A percentile compares a stretch with the other conserved stretches of the same genome.
These are phyloP conservation scores for Galeopterus variegatus DNA, from an alignment of 2,113 vertebrate genomes.

Conservation along the genomic window DNA sequence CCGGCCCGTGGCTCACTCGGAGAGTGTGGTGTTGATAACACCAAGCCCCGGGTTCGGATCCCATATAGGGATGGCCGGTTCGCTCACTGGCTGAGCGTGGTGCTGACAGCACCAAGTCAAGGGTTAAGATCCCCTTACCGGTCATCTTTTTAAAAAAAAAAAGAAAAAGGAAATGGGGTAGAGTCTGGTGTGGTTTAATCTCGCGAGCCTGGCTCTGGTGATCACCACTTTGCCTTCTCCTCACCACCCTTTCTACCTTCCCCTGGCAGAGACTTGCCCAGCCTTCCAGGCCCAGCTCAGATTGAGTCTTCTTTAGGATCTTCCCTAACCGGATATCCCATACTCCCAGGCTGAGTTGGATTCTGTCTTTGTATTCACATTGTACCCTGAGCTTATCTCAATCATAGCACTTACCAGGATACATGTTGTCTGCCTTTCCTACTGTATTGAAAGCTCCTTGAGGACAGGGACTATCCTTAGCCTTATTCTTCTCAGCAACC, in stretches of 20 bases:
- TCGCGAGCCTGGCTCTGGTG: neutral
- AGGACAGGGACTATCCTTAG: neutral
- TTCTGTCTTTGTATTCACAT: neutral
- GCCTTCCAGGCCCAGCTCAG: neutral
- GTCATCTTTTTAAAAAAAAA: neutral
- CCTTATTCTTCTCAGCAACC: constrained; percentile 14
- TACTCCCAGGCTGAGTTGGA: neutral
- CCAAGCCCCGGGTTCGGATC: too few species aligned
- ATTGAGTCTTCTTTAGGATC: neutral
- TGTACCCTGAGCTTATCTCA: neutral
- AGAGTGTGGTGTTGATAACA: neutral
- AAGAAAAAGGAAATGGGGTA: neutral
- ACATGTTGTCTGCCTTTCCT: neutral
- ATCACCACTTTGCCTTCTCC: neutral
- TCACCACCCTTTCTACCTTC: neutral
- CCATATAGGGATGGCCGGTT: too few species aligned
- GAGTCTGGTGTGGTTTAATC: neutral
- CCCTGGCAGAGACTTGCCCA: neutral
- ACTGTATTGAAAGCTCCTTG: neutral
- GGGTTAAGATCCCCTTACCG: too few species aligned
- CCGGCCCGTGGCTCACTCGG: too few species aligned
- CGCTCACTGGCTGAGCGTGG: neutral
- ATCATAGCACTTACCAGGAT: neutral
- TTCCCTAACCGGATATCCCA: neutral
- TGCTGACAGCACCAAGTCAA: neutral